A percentile compares a stretch with the other conserved stretches of the same genome.
Evolutionary conservation across 2,797 vertebrate species (phyloP).

Genomic region (Typhlichthys eigenmanni): DNA sequence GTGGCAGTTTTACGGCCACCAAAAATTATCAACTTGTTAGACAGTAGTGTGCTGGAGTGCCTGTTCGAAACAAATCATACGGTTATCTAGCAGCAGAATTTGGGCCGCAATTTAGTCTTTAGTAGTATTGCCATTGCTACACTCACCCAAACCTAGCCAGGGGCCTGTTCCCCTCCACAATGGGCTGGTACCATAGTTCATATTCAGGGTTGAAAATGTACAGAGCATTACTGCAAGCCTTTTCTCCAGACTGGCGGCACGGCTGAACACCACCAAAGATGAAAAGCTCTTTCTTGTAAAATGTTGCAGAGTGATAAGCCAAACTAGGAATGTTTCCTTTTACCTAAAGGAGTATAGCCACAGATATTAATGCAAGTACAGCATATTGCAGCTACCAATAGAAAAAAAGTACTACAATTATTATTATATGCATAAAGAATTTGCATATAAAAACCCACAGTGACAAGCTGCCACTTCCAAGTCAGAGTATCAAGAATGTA

Average conservation of each 20-base stretch:
- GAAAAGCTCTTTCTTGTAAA: slow-evolving; percentile 88
- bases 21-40: slow-evolving; percentile 85
- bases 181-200: slow-evolving; percentile 91
- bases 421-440: background rate
- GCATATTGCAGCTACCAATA: background rate
- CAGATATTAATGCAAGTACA: slow-evolving; percentile 4
- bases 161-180: slow-evolving; percentile 86
- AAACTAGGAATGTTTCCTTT: slow-evolving; percentile 83
- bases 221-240: slow-evolving; percentile 82
- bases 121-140: background rate
- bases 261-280: slow-evolving; percentile 85
- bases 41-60: slow-evolving; percentile 84
- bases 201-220: slow-evolving; percentile 90
- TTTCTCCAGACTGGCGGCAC: slow-evolving; percentile 57
- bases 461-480: slow-evolving; percentile 87
- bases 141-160: slow-evolving; percentile 87
- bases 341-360: slow-evolving; percentile 66
- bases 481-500: slow-evolving; percentile 83
- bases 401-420: background rate
- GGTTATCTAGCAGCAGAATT: background rate
- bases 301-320: slow-evolving; percentile 82
- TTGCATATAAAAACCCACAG: slow-evolving; percentile 73
- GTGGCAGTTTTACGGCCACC: slow-evolving; percentile 80
- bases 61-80: slow-evolving; percentile 55
- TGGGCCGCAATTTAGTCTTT: background rate